Conservation (phyloP, 1,140 invertebrate genomes). For the Ceratitis capitata region DNA sequence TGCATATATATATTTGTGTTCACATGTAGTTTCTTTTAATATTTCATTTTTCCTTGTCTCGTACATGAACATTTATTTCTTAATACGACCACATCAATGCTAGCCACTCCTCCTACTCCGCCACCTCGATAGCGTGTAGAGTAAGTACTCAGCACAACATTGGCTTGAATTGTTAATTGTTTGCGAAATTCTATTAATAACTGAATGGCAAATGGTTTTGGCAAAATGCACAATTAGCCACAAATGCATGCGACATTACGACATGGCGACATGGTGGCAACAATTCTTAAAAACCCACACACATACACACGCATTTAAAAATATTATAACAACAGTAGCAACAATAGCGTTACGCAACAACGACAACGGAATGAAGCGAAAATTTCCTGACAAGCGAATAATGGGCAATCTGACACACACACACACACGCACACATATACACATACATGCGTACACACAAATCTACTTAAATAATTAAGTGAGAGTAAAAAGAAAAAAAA, state of each 20-base stretch:
- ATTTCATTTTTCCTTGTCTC: background rate
- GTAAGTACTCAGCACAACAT: no score
- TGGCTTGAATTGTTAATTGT: background rate
- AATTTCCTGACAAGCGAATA: conserved; percentile 35
- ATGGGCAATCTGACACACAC: conserved; percentile 5
- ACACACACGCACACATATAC: background rate
- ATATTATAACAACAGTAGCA: no score
- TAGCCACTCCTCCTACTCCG: background rate
- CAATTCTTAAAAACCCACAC: background rate
- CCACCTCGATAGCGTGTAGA: background rate
- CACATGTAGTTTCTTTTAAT: background rate
- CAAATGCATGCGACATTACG: conserved; percentile 37
- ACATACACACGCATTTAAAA: background rate
- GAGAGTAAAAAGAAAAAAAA: background rate
- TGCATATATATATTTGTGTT: background rate
- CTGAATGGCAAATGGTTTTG: conserved; percentile 20
- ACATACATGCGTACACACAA: background rate
- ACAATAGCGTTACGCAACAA: background rate
- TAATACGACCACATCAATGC: background rate
- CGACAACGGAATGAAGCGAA: background rate
- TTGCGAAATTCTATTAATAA: conserved; percentile 40
- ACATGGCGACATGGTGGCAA: conserved; percentile 19
- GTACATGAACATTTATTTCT: background rate
- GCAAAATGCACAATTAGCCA: conserved; percentile 39
- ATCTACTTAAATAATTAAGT: no score